Conservation (phyloP, 2,888 invertebrate species). For the Gymnoscelis rufifasciata region DNA sequence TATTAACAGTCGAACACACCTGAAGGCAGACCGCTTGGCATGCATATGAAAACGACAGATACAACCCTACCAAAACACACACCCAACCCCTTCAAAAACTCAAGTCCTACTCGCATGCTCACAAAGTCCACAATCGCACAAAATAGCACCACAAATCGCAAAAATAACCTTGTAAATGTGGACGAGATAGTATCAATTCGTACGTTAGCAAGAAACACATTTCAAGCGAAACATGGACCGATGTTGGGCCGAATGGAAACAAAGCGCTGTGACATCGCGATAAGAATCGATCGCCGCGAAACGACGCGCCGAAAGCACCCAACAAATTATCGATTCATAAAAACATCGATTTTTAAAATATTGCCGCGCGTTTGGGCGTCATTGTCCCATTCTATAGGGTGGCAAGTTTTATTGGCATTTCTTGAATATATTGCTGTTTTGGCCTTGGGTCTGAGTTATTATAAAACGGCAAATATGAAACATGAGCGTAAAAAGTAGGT, state of each 20-base stretch:
- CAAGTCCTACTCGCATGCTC: conserved; percentile 26
- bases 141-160: conserved; percentile 29
- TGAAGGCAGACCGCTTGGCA: conserved; percentile 66
- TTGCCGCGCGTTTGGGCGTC: conserved; percentile 65
- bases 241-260: conserved; percentile 72
- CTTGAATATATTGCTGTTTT: conserved; percentile 19
- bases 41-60: conserved; percentile 68
- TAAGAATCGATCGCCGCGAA: conserved; percentile 73
- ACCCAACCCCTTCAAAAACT: conserved; percentile 25
- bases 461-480: background rate
- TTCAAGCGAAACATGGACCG: conserved; percentile 73
- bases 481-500: too few species aligned
- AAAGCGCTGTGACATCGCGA: conserved; percentile 76
- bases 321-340: conserved; percentile 79
- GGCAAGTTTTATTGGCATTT: conserved; percentile 39
- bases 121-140: conserved; percentile 41
- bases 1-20: conserved; percentile 74
- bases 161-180: conserved; percentile 52
- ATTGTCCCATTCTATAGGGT: conserved; percentile 64
- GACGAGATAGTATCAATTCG: conserved; percentile 66
- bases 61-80: conserved; percentile 36
- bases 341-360: conserved; percentile 77
- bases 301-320: conserved; percentile 73
- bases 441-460: conserved; percentile 3
- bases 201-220: conserved; percentile 78